Conservation (phyloP, 2,113 vertebrate genomes). For the Poeciliopsis prolifica region DNA sequence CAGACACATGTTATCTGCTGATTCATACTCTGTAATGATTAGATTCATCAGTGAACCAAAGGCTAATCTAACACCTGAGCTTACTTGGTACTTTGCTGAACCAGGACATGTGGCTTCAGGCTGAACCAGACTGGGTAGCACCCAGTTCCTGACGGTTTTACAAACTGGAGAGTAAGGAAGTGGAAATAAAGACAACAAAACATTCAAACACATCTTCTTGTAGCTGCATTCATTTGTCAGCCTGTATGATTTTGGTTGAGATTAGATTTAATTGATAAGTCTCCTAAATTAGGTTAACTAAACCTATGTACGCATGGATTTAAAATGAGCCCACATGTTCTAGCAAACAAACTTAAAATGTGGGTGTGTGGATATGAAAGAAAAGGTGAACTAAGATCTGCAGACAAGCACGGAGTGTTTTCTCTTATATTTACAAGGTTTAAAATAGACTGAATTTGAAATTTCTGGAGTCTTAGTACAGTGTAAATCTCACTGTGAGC, state of each 20-base stretch:
- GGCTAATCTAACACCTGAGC: constrained; percentile 22
- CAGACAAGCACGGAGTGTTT: not conserved
- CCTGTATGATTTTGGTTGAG: not conserved
- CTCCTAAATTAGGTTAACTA: not conserved
- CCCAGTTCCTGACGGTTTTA: not conserved
- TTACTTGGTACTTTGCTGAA: not conserved
- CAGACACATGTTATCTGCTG: constrained; percentile 19
- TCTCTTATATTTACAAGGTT: constrained; percentile 44
- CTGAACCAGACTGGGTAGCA: constrained; percentile 1
- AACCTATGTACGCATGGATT: not conserved
- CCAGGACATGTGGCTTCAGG: constrained; percentile 34
- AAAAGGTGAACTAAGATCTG: constrained; percentile 31
- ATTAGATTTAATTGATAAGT: not conserved
- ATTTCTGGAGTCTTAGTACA: constrained; percentile 30
- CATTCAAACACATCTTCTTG: not conserved
- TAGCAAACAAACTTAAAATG: constrained; percentile 16
- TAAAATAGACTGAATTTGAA: constrained; percentile 25
- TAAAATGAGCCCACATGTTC: not conserved
- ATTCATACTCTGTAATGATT: constrained; percentile 17
- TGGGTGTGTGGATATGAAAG: not conserved
- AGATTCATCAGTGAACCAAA: constrained; percentile 38
- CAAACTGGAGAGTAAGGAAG: not conserved
- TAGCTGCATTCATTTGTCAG: not conserved
- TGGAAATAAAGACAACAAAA: not conserved
- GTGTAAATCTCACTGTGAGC: constrained; percentile 22